phyloP scores from a whole-genome alignment of 1,140 invertebrate species.

The Aphaenogaster floridana region DNA sequence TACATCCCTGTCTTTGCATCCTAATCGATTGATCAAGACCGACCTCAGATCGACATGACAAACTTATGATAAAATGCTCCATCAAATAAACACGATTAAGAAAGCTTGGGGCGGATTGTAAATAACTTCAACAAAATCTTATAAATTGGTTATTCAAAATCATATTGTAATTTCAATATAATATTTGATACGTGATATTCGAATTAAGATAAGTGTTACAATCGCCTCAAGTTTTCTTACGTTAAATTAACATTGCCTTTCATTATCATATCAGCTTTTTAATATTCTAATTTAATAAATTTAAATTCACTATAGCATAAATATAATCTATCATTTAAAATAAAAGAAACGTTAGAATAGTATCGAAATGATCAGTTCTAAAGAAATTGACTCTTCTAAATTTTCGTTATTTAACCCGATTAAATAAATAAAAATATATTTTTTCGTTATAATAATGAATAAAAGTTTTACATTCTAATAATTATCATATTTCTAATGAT shows the following conservation, averaged over 20 bases:
- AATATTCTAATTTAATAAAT: conserved; percentile 45
- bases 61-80: neutral
- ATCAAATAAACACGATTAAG: neutral
- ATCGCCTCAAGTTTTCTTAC: neutral
- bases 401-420: neutral
- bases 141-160: neutral
- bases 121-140: neutral
- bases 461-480: neutral
- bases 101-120: neutral
- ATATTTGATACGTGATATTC: neutral
- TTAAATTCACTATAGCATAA: conserved; percentile 4
- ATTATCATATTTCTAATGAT: conserved; percentile 33
- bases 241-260: conserved; percentile 25
- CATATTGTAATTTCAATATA: neutral
- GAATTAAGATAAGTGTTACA: neutral
- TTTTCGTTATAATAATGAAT: neutral
- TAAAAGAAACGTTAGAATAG: neutral
- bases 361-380: neutral
- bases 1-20: conserved; percentile 24
- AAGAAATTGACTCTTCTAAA: conserved; percentile 1
- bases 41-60: neutral
- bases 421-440: neutral
- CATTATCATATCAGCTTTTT: conserved; percentile 11
- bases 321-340: conserved; percentile 29
- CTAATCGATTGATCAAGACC: conserved; percentile 28